Evolutionary conservation across 2,888 invertebrate species (phyloP).

Genomic region (Parelbella ahira): DNA sequence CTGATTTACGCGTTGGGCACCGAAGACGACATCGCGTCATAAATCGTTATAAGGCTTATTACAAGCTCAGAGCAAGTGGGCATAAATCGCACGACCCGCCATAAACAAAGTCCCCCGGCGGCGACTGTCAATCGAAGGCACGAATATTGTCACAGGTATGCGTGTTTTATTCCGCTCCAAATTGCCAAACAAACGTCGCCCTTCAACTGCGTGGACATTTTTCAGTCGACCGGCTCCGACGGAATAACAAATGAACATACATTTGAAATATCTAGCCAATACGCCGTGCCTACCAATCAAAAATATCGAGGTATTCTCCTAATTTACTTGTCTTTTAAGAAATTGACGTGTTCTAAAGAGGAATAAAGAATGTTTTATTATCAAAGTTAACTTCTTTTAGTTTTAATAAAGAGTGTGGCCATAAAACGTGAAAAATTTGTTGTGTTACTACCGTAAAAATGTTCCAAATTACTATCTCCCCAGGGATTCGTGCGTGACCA

Average conservation of each 20-base stretch:
- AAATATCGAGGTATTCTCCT: too few species aligned
- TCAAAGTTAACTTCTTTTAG: too few species aligned
- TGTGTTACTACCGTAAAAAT: too few species aligned
- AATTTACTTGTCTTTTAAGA: too few species aligned
- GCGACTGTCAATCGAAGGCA: constrained; percentile 54
- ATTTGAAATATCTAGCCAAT: constrained; percentile 40
- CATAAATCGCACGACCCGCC: constrained; percentile 15
- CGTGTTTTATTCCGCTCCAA: constrained; percentile 45
- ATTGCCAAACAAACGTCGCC: constrained; percentile 52
- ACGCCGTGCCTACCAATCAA: constrained; percentile 31
- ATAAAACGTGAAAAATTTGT: too few species aligned
- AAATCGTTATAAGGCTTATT: constrained; percentile 15
- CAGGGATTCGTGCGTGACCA: too few species aligned
- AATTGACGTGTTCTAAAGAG: too few species aligned
- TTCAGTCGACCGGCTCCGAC: constrained; percentile 47
- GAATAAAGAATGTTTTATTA: too few species aligned
- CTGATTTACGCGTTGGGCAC: constrained; percentile 4
- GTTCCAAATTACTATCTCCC: too few species aligned
- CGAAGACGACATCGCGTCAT: constrained; percentile 6
- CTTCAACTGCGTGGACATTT: constrained; percentile 56
- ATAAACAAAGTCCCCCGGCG: constrained; percentile 27
- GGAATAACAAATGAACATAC: constrained; percentile 45
- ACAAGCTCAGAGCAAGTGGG: constrained; percentile 24
- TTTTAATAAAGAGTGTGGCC: too few species aligned
- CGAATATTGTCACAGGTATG: constrained; percentile 50